Evolutionary conservation across 2,113 vertebrate genomes (phyloP).

Genomic region (Pomatostomus ruficeps): DNA sequence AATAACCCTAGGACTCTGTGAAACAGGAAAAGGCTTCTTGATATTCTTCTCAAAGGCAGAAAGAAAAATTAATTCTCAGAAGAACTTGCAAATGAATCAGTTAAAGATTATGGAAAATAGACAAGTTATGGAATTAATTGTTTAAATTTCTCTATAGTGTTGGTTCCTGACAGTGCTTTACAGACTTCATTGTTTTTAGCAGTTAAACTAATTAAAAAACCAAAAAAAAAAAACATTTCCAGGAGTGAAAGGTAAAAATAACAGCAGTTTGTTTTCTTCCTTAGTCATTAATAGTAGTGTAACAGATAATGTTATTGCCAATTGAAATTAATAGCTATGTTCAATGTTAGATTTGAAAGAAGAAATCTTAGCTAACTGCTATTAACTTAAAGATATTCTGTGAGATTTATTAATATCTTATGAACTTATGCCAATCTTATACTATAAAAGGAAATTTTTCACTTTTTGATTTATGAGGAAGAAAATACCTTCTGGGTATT

Average conservation of each 20-base stretch:
- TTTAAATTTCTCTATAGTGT: neutral
- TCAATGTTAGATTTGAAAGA: neutral
- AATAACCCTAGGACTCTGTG: neutral
- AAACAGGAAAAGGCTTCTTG: neutral
- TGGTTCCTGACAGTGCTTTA: neutral
- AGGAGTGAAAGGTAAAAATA: neutral
- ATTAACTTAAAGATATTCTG: neutral
- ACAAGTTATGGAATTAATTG: neutral
- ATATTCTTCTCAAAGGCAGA: neutral
- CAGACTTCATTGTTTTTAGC: neutral
- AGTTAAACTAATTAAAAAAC: neutral
- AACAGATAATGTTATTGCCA: neutral
- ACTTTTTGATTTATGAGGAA: neutral
- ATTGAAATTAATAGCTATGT: neutral
- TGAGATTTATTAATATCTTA: neutral
- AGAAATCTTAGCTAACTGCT: neutral
- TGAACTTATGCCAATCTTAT: neutral
- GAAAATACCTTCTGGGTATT: neutral
- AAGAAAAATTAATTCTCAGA: neutral
- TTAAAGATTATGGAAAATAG: neutral
- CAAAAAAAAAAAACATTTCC: neutral
- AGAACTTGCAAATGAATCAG: neutral
- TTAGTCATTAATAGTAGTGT: neutral
- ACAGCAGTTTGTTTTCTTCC: neutral
- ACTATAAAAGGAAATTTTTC: neutral